These are phyloP conservation scores for Megamerina dolium DNA, from an alignment of 2,888 invertebrate species.

Conservation along the genomic window DNA sequence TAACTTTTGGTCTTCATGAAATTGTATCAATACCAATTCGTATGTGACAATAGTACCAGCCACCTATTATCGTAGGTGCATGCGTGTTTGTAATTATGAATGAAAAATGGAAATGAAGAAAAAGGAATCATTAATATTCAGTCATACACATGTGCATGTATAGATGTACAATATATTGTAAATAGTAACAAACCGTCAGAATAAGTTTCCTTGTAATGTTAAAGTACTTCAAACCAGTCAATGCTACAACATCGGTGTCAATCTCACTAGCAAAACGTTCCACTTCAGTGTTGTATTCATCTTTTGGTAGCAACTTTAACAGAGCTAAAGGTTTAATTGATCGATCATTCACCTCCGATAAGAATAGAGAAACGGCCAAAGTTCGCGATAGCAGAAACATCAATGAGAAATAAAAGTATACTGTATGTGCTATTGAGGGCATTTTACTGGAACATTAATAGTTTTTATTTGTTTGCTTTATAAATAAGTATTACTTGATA, in stretches of 20 bases:
- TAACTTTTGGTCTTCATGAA: constrained; percentile 48
- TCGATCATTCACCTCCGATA: constrained; percentile 54
- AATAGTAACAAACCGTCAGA: constrained; percentile 31
- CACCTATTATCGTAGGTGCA: constrained; percentile 50
- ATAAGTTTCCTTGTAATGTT: constrained; percentile 43
- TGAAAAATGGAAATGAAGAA: constrained; percentile 4
- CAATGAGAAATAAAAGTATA: constrained; percentile 56
- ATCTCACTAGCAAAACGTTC: constrained; percentile 38
- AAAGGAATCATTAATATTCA: not conserved
- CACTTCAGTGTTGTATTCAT: constrained; percentile 49
- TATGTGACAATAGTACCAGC: constrained; percentile 57
- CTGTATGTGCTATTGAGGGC: constrained; percentile 44
- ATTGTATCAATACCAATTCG: constrained; percentile 55
- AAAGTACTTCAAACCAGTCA: constrained; percentile 44
- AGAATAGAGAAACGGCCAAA: constrained; percentile 52
- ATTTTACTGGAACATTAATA: constrained; percentile 32
- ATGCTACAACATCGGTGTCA: constrained; percentile 35
- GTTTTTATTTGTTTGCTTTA: too few species aligned
- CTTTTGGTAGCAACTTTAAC: constrained; percentile 47
- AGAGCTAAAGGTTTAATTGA: constrained; percentile 45
- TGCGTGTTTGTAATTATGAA: too few species aligned
- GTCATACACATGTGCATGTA: not conserved
- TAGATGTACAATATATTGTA: not conserved
- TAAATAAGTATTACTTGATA: not conserved
- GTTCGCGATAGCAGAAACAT: constrained; percentile 54